Base-by-base conservation (phyloP, 2,797 vertebrate genomes). In the Rhadinocentrus ornatus region DNA sequence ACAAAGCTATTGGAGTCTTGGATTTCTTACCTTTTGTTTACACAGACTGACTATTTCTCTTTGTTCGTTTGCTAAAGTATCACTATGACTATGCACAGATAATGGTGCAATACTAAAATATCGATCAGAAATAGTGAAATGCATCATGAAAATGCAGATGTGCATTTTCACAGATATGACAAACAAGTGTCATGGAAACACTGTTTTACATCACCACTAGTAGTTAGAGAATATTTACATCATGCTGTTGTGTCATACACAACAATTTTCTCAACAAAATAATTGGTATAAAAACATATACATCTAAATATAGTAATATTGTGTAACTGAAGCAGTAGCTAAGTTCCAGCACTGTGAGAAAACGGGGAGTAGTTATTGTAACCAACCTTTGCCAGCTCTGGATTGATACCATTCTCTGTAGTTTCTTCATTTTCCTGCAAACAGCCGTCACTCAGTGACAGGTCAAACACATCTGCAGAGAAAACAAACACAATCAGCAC, bases 311-410 rank as follows among this genome's bases (percentile, higher is more conserved):
- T 62, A 9, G 74, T 7, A 22, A 22, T 12, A 4, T 3, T 10
- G 34, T 62, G 11, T 41, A 8, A 31, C 32, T 15, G 37, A 10
- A 66, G 80, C 2, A 29, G 12, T 24, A 50, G 24, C 41, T 15
- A 10, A 73, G 55, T 54, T 59, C n/a, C 3, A 54, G 5, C 8
- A 60, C 7, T 32, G 7, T 67, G 27, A 29, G 22, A 62, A 61
- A 69, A 44, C 53, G 26, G n/a, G 34, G n/a, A 76, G 24, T 31
- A 26, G 26, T 16, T 2, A 52, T 16, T 34, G 18, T 3, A 34
- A 56, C 72, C 56, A 88, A 99, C 98, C 95, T 98, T 99, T 61
- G 96, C 78, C 0, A 99, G 95, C 87, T 99, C 98, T 53, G 96
- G 96, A 83, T 97, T 95, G 69, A 97, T 94, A 86, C 90, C 91